Evolutionary conservation across 1,140 invertebrate genomes (phyloP), one percentile per base, ranked within the genome.

Genomic region (Chironomus tepperi): DNA sequence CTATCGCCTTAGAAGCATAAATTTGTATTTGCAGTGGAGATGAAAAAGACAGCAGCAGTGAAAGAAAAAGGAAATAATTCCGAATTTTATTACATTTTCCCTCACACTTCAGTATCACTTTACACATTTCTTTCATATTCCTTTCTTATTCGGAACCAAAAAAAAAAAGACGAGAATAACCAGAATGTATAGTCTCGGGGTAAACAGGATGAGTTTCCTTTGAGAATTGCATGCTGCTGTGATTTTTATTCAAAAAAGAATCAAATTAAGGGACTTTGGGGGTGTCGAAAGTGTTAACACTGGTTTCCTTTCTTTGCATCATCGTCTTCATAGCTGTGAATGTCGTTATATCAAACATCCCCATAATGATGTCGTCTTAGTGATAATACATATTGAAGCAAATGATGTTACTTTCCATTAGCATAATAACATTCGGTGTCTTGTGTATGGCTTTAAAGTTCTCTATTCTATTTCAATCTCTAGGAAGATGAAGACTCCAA

Each of bases 1-100:
- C 47, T 57, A 57, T 57, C 47, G 47, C 47, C 47, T 57, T 57
- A 70, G 19, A 70, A 70, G 18, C 65, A 70, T 70, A 70, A 70
- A 70, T 70, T 70, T 70, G 65, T 70, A 70, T 70, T 70, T 21
- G 47, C 9, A 34, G 24, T 34, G 24, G 5, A 5, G 5, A 2
- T 1, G 24, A 34, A 34, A 34, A 5, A 34, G 2, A 57, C 47
- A 57, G 15, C 47, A 15, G 5, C 12, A 57, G 47, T 5, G n/a
- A 15, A 57, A 57, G 10, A 15, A 15, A 47, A n/a, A 57, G 47
- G 47, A 57, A 57, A 15, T 57, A 57, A 57, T 57, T 57, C 65
- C 19, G 16, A 18, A 19, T 70, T 70, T 70, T 70, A 70, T 70
- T 70, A 70, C 65, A 70, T 19, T 70, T 21, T 70, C 19, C 65